phyloP scores from a whole-genome alignment of 2,797 vertebrate species.

The Melopsittacus undulatus region DNA sequence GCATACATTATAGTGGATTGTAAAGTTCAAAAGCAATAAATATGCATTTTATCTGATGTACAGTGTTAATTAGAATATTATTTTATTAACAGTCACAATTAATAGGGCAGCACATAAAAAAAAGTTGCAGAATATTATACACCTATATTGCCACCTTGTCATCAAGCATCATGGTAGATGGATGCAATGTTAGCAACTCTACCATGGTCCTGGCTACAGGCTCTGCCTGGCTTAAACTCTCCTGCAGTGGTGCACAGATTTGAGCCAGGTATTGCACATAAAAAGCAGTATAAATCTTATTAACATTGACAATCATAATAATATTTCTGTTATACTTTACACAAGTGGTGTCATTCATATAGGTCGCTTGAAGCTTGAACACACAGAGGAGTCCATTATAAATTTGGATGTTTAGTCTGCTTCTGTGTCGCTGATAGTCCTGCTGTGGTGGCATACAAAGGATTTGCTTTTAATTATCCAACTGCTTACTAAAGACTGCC shows the following conservation, averaged over 20 bases:
- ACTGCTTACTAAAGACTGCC: neutral
- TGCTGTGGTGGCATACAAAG: neutral
- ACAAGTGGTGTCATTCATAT: neutral
- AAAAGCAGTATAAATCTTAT: neutral
- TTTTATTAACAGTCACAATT: neutral
- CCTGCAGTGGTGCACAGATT: neutral
- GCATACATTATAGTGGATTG: accelerated
- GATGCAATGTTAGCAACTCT: neutral
- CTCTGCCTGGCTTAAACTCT: neutral
- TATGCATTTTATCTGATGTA: neutral
- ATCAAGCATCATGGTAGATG: neutral
- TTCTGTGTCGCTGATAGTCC: neutral
- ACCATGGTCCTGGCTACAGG: neutral
- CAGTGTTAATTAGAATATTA: neutral
- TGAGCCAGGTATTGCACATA: neutral
- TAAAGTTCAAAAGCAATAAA: neutral
- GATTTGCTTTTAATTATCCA: neutral
- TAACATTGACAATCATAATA: neutral
- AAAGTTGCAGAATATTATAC: neutral
- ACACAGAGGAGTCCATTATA: neutral
- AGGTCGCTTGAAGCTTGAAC: neutral
- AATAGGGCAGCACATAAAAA: neutral
- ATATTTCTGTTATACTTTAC: neutral
- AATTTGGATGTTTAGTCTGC: neutral
- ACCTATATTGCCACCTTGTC: accelerated